These are phyloP conservation scores for Polyommatus icarus DNA, from an alignment of 2,888 invertebrate genomes.

Conservation along the genomic window DNA sequence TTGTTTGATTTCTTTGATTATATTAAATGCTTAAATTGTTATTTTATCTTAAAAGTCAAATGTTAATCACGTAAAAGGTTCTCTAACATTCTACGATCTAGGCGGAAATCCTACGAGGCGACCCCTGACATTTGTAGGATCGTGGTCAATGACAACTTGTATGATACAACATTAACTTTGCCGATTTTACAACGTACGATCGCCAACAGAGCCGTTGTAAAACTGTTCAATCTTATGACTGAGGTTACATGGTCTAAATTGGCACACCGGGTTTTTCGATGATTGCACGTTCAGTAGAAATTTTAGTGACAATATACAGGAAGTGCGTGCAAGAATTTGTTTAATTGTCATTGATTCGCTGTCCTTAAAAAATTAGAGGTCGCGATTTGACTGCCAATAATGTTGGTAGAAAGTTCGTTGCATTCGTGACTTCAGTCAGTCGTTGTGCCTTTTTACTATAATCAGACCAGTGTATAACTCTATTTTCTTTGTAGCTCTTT, in stretches of 20 bases:
- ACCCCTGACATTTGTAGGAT: conserved; percentile 64
- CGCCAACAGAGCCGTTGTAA: background rate
- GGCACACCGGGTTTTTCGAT: background rate
- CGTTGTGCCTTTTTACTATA: background rate
- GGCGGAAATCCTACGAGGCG: conserved; percentile 55
- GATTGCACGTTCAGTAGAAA: conserved; percentile 16
- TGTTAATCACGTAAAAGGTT: conserved; percentile 38
- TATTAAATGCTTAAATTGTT: background rate
- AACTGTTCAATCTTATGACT: background rate
- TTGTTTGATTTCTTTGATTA: too few relatives aligned
- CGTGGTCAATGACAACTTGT: conserved; percentile 54
- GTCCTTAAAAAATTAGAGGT: conserved; percentile 26
- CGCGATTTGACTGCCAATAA: conserved; percentile 17
- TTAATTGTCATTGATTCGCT: conserved; percentile 44
- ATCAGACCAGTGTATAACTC: background rate
- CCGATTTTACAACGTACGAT: background rate
- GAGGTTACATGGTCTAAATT: background rate
- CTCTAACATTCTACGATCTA: conserved; percentile 41
- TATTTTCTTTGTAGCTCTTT: background rate
- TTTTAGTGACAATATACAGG: conserved; percentile 53
- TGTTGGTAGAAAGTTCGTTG: conserved; percentile 14
- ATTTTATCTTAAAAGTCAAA: conserved; percentile 18
- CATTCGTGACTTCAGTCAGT: background rate
- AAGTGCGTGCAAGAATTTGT: conserved; percentile 73
- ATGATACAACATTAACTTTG: conserved; percentile 30